These are phyloP conservation scores for Nemopilema nomurai DNA, from an alignment of 30 jellyfish, hydroid and myxozoan genomes.

Conservation along the genomic window DNA sequence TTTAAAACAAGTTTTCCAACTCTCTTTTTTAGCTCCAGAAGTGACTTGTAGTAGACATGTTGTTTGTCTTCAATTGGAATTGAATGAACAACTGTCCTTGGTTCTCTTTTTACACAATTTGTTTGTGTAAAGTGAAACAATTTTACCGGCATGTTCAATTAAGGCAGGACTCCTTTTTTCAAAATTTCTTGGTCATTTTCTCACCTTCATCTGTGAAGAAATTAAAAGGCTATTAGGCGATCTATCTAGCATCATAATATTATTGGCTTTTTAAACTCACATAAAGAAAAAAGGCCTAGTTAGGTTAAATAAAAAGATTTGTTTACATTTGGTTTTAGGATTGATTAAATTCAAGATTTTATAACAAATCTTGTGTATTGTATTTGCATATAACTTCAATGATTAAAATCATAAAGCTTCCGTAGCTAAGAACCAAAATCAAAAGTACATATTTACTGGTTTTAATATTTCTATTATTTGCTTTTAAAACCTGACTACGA, in stretches of 20 bases:
- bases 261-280: no score
- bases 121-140: not conserved
- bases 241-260: no score
- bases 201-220: not conserved
- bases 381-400: not conserved
- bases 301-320: not conserved
- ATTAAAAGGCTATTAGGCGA: no score
- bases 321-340: not conserved
- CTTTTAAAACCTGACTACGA: not conserved
- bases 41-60: not conserved
- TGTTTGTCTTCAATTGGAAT: not conserved
- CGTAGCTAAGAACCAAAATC: not conserved
- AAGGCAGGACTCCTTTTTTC: conserved; percentile 19
- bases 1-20: conserved; percentile 7
- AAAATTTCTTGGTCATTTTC: not conserved
- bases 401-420: not conserved
- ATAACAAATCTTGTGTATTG: not conserved
- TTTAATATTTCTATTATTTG: not conserved
- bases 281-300: not conserved
- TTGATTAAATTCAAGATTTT: not conserved
- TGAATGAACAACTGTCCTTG: not conserved
- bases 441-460: not conserved
- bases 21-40: not conserved
- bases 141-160: not conserved
- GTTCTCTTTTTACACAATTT: conserved; percentile 1